Conservation (phyloP, 2,113 vertebrate species). For the Origma solitaria region DNA sequence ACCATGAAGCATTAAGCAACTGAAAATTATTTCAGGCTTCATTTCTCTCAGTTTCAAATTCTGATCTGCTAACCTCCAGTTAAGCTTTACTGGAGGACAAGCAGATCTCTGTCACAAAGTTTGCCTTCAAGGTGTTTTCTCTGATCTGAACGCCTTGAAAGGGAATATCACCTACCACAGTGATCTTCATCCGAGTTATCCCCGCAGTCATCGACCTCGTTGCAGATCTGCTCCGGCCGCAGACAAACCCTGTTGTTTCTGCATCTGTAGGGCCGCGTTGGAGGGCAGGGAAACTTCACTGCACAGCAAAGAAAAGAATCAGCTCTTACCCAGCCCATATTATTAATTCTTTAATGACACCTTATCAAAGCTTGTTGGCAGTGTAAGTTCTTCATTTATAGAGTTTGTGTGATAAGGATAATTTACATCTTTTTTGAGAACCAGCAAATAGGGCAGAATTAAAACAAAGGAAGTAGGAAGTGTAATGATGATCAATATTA, state of each 20-base stretch:
- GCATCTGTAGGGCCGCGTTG: constrained; percentile 86
- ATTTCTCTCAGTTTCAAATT: not conserved
- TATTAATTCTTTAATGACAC: not conserved
- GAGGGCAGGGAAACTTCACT: constrained; percentile 90
- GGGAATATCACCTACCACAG: constrained; percentile 77
- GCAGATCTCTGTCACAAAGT: not conserved
- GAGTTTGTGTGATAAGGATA: not conserved
- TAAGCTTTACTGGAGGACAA: constrained; percentile 35
- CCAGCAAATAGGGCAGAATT: not conserved
- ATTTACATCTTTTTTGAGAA: not conserved
- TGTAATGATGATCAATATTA: not conserved
- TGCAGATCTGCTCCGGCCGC: constrained; percentile 84
- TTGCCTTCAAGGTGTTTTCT: constrained; percentile 16
- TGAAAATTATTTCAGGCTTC: not conserved
- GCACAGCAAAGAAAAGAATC: not conserved
- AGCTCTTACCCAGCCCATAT: not conserved
- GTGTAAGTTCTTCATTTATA: not conserved
- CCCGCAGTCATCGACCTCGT: constrained; percentile 92
- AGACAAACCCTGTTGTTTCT: constrained; percentile 90
- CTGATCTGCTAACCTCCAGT: not conserved
- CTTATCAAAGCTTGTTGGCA: not conserved
- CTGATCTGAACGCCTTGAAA: not conserved
- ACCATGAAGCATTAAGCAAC: not conserved
- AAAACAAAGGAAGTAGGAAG: not conserved
- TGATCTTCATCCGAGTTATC: constrained; percentile 94